These are phyloP conservation scores for Oceanodroma leucorhoa DNA, from an alignment of 2,797 vertebrate species.

Conservation along the genomic window DNA sequence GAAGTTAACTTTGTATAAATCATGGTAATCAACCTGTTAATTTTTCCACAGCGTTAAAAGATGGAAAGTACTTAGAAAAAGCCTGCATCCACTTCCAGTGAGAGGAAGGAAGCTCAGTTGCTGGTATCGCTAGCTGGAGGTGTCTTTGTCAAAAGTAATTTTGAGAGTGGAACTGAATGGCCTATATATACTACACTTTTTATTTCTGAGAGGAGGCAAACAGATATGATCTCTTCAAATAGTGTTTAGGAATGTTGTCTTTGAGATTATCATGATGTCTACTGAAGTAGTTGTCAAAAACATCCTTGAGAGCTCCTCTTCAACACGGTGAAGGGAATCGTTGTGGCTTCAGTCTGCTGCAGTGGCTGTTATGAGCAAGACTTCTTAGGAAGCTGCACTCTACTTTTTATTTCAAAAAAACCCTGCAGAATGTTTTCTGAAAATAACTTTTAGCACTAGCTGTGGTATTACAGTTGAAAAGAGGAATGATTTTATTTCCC, in stretches of 20 bases:
- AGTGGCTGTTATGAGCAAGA: background rate
- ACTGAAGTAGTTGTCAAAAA: background rate
- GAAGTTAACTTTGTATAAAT: background rate
- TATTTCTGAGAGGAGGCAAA: background rate
- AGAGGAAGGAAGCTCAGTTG: background rate
- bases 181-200: background rate
- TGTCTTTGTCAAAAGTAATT: background rate
- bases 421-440: background rate
- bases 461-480: background rate
- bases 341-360: background rate
- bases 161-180: background rate
- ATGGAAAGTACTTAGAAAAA: background rate
- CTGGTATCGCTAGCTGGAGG: fast-evolving
- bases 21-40: background rate
- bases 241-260: background rate
- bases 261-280: background rate
- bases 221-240: background rate
- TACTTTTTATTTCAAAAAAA: background rate
- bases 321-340: fast-evolving
- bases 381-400: background rate
- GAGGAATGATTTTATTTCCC: background rate
- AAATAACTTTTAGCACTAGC: background rate
- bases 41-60: background rate
- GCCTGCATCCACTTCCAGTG: background rate
- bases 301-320: background rate